phyloP scores from a whole-genome alignment of 2,888 invertebrate species.

The Dolichomitus sp. region DNA sequence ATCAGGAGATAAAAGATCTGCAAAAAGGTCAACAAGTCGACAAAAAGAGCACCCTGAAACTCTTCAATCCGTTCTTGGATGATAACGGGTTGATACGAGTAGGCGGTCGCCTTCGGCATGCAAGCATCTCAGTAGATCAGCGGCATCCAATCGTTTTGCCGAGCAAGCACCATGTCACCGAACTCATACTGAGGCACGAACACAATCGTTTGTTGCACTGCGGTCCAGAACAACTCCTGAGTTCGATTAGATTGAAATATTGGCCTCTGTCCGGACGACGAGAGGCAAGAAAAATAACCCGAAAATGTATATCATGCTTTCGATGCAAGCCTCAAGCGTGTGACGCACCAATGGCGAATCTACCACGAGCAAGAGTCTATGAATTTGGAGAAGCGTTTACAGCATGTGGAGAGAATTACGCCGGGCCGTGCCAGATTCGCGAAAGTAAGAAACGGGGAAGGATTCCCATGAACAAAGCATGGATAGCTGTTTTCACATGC shows the following conservation, averaged over 20 bases:
- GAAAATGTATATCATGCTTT: constrained; percentile 51
- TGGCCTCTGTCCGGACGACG: constrained; percentile 75
- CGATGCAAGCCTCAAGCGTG: constrained; percentile 34
- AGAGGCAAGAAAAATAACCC: constrained; percentile 25
- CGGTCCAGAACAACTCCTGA: constrained; percentile 40
- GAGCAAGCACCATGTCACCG: too few relatives aligned
- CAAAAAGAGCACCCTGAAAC: too few relatives aligned
- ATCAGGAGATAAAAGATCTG: too few relatives aligned
- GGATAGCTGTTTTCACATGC: constrained; percentile 78
- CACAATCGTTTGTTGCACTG: constrained; percentile 30
- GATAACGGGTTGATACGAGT: too few relatives aligned
- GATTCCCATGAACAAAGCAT: constrained; percentile 75
- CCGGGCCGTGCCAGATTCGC: constrained; percentile 67
- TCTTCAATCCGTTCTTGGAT: too few relatives aligned
- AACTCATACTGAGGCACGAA: too few relatives aligned
- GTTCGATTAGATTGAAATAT: constrained; percentile 53
- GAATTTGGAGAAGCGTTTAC: too few relatives aligned
- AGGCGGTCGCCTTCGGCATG: too few relatives aligned
- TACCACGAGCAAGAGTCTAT: constrained; percentile 45
- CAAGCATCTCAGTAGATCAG: too few relatives aligned
- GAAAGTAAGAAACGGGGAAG: not conserved
- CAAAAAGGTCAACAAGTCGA: too few relatives aligned
- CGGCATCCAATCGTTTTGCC: too few relatives aligned
- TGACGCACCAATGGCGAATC: constrained; percentile 47
- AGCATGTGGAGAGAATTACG: constrained; percentile 62